phyloP scores from a whole-genome alignment of 2,797 vertebrate species.

The Macropus fuliginosus region DNA sequence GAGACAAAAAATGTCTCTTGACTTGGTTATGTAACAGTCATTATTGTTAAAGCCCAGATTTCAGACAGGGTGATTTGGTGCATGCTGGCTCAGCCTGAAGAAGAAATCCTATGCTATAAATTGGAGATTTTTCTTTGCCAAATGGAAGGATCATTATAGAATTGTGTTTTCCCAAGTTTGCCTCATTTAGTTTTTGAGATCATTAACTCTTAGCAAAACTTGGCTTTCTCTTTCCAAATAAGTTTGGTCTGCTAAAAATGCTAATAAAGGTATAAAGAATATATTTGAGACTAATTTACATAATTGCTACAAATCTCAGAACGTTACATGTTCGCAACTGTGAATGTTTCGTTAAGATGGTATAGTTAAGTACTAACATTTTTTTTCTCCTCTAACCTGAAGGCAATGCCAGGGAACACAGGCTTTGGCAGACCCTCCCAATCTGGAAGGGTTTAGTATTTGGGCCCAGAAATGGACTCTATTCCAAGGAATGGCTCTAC shows the following conservation, averaged over 20 bases:
- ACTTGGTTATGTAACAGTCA: background rate
- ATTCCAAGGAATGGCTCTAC: background rate
- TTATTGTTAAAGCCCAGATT: background rate
- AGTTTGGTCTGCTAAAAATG: background rate
- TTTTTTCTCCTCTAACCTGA: background rate
- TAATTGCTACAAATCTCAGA: background rate
- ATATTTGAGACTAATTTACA: background rate
- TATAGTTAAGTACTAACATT: background rate
- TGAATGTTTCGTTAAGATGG: background rate
- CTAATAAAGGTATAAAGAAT: background rate
- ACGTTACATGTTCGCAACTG: background rate
- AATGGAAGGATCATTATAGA: background rate
- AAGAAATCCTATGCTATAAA: background rate
- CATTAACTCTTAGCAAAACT: background rate
- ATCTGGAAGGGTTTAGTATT: background rate
- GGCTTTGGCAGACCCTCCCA: background rate
- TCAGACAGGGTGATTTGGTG: background rate
- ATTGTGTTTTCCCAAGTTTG: background rate
- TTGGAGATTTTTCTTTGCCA: background rate
- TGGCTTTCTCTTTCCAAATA: background rate
- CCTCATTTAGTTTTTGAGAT: background rate
- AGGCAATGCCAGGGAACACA: background rate
- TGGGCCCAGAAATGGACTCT: background rate
- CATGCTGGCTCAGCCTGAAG: background rate
- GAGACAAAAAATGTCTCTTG: background rate